These are phyloP conservation scores for Drosophila rufa DNA, from an alignment of 1,140 invertebrate genomes.

Conservation along the genomic window DNA sequence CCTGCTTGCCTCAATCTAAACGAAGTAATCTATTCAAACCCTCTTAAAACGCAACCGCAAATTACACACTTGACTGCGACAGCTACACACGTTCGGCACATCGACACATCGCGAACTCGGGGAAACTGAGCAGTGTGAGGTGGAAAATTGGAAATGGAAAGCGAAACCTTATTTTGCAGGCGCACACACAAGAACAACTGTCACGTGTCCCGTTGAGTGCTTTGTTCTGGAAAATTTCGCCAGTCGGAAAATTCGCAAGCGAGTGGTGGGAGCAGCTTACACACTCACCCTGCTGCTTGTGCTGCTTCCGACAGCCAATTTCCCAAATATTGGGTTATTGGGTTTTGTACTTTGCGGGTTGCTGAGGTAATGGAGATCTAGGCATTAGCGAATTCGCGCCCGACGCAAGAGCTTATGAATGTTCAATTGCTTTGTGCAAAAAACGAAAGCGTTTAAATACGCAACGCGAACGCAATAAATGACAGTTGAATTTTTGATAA, in stretches of 20 bases:
- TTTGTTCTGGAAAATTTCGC: conserved; percentile 65
- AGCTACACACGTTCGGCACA: conserved; percentile 42
- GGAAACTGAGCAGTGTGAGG: conserved; percentile 54
- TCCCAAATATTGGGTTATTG: conserved; percentile 74
- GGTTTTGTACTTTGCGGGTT: conserved; percentile 64
- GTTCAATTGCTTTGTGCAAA: conserved; percentile 63
- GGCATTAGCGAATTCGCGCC: not conserved
- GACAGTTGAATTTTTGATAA: conserved; percentile 72
- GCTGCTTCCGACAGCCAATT: conserved; percentile 43
- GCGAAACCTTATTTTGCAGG: conserved; percentile 46
- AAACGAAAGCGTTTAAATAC: conserved; percentile 45
- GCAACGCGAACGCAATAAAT: conserved; percentile 56
- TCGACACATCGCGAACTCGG: conserved; percentile 20
- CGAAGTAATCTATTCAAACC: conserved; percentile 56
- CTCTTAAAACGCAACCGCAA: conserved; percentile 51
- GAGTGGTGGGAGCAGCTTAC: conserved; percentile 19
- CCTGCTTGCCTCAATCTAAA: conserved; percentile 20
- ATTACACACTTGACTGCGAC: conserved; percentile 78
- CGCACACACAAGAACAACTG: conserved; percentile 61
- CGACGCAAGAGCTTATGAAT: conserved; percentile 62
- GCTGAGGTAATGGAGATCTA: conserved; percentile 45
- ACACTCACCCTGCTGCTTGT: not conserved
- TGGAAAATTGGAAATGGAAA: conserved; percentile 62
- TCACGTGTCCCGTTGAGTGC: conserved; percentile 70
- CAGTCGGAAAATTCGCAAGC: conserved; percentile 57